Evolutionary conservation across 2,888 invertebrate genomes (phyloP).

Genomic region (Melieria picta): DNA sequence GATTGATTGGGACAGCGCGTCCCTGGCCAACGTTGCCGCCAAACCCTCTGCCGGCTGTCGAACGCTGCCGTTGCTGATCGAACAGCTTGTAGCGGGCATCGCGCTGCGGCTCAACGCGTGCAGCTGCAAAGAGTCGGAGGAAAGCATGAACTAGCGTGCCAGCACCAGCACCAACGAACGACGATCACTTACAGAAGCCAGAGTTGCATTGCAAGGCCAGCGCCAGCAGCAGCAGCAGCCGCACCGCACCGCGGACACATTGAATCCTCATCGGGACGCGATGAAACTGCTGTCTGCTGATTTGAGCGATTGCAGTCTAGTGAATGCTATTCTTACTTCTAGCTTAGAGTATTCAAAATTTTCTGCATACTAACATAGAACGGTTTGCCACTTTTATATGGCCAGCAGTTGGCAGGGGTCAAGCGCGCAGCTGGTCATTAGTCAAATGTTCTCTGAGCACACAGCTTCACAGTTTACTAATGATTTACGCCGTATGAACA

Average conservation of each 20-base stretch:
- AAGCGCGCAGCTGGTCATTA: not conserved
- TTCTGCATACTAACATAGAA: not conserved
- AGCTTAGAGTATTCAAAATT: not conserved
- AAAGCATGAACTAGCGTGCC: not conserved
- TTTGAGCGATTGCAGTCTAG: no score
- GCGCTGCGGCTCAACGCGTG: not conserved
- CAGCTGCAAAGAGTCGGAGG: not conserved
- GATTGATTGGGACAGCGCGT: conserved; percentile 1
- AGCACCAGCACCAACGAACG: not conserved
- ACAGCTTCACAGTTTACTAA: not conserved
- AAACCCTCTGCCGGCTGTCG: not conserved
- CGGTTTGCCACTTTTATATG: not conserved
- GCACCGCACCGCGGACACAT: not conserved
- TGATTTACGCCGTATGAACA: not conserved
- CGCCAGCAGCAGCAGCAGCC: conserved; percentile 4
- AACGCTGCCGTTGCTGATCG: not conserved
- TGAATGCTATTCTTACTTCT: not conserved
- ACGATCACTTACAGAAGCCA: no score
- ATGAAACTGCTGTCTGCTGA: no score
- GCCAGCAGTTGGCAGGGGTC: not conserved
- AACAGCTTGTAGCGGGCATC: conserved; percentile 2
- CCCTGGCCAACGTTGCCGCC: not conserved
- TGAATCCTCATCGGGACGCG: no score
- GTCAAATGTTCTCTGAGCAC: not conserved
- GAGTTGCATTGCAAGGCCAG: not conserved